These are phyloP conservation scores for Sphenodon punctatus DNA, from an alignment of 2,797 vertebrate genomes.

Conservation along the genomic window DNA sequence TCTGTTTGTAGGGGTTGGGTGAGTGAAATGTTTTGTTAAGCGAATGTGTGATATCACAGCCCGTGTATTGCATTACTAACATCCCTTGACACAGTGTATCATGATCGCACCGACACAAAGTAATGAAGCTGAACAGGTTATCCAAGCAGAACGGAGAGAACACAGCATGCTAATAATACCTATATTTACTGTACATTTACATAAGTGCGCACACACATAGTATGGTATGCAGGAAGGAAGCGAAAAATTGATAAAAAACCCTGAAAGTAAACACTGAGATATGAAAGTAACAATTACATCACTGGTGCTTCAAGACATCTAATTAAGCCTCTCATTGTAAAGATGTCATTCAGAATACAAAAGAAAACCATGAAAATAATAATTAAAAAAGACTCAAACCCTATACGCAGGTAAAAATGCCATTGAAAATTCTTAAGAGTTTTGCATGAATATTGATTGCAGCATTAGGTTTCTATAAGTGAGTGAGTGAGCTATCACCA, in stretches of 20 bases:
- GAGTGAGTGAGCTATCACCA: no score
- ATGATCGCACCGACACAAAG: conserved; percentile 20
- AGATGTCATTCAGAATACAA: no score
- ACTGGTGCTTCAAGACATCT: conserved; percentile 54
- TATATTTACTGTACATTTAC: conserved; percentile 17
- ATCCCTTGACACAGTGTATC: conserved; percentile 22
- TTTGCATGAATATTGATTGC: no score
- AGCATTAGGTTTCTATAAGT: no score
- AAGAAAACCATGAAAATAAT: no score
- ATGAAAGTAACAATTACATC: conserved; percentile 35
- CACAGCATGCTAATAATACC: conserved; percentile 54
- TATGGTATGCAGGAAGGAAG: conserved; percentile 1
- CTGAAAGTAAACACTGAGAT: no score
- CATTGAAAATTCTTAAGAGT: no score
- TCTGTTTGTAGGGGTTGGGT: neutral
- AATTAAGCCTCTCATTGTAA: no score
- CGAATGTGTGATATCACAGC: conserved; percentile 34
- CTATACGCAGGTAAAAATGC: no score
- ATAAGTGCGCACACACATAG: conserved; percentile 7
- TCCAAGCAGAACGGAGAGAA: conserved; percentile 49
- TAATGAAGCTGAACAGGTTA: conserved; percentile 49
- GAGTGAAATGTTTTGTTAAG: conserved; percentile 5
- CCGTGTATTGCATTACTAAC: conserved; percentile 5
- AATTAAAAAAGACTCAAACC: no score
- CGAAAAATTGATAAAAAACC: conserved; percentile 42